Percentiles rank a stretch among this genome's conserved stretches.
Conservation (phyloP, 2,888 invertebrate genomes). For the Galerucella nymphaeae region DNA sequence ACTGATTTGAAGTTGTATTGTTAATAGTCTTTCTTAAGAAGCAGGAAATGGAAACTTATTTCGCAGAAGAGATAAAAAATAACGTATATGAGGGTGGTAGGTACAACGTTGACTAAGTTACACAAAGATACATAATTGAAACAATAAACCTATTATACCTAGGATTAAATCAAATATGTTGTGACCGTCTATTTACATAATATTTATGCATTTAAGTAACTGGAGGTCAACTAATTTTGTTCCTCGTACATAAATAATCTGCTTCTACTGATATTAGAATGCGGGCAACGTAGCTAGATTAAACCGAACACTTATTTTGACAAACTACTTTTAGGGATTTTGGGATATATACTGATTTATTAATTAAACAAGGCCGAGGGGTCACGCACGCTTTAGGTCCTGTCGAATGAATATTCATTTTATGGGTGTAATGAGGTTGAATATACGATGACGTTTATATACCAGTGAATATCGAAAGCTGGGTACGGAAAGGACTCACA, state of each 20-base stretch:
- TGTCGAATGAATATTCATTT: conserved; percentile 37
- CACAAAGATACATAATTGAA: no score
- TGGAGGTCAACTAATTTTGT: conserved; percentile 19
- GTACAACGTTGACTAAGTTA: no score
- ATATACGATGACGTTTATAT: conserved; percentile 33
- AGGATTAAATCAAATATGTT: no score
- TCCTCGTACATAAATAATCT: conserved; percentile 27
- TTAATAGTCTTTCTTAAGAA: no score
- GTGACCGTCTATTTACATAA: no score
- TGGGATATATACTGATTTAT: conserved; percentile 36
- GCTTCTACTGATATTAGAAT: conserved; percentile 23
- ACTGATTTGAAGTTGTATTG: no score
- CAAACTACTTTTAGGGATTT: conserved; percentile 35
- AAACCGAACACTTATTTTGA: conserved; percentile 35
- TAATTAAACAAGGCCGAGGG: conserved; percentile 34
- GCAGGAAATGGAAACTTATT: no score
- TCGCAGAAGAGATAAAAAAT: no score
- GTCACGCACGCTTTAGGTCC: conserved; percentile 32
- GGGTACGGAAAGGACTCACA: background rate
- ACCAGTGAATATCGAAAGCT: conserved; percentile 18
- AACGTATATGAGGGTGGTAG: no score
- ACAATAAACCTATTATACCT: no score
- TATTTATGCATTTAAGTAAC: conserved; percentile 9
- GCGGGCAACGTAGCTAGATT: conserved; percentile 31
- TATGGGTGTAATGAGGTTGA: conserved; percentile 36